Percentiles rank a stretch among this genome's conserved stretches.
Evolutionary conservation across 2,797 vertebrate genomes (phyloP).

Genomic region (Erpetoichthys calabaricus): DNA sequence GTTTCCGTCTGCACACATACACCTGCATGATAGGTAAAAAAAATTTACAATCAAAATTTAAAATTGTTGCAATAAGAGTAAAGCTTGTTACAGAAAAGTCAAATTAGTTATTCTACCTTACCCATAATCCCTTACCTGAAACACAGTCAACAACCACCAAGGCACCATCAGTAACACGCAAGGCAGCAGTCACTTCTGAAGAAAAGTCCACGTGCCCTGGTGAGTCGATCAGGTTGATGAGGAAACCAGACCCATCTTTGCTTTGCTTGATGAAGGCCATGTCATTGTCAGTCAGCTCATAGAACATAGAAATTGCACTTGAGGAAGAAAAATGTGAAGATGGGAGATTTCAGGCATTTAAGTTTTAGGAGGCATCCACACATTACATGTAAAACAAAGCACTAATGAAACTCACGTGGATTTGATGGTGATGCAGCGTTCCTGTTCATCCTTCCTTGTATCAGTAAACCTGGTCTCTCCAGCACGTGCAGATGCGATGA

Average conservation of each 20-base stretch:
- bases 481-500: slow-evolving; percentile 75
- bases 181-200: slow-evolving; percentile 89
- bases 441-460: slow-evolving; percentile 89
- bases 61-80: no score
- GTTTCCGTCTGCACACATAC: slow-evolving; percentile 93
- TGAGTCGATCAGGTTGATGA: slow-evolving; percentile 92
- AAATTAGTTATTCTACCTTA: no score
- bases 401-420: slow-evolving; percentile 64
- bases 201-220: slow-evolving; percentile 93
- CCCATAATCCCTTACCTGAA: slow-evolving; percentile 56
- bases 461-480: slow-evolving; percentile 91
- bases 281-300: slow-evolving; percentile 68
- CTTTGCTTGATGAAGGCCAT: slow-evolving; percentile 87
- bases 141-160: slow-evolving; percentile 89
- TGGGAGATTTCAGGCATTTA: fast-evolving
- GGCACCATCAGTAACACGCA: slow-evolving; percentile 87
- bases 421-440: slow-evolving; percentile 93
- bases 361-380: not conserved
- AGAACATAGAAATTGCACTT: slow-evolving; percentile 84
- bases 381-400: not conserved
- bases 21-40: slow-evolving; percentile 33
- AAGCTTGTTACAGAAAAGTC: no score
- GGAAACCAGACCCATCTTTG: slow-evolving; percentile 78
- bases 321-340: not conserved
- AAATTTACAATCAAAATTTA: no score